Base-by-base conservation (phyloP, 30 jellyfish, hydroid and myxozoan species). In the Rhopilema esculentum region DNA sequence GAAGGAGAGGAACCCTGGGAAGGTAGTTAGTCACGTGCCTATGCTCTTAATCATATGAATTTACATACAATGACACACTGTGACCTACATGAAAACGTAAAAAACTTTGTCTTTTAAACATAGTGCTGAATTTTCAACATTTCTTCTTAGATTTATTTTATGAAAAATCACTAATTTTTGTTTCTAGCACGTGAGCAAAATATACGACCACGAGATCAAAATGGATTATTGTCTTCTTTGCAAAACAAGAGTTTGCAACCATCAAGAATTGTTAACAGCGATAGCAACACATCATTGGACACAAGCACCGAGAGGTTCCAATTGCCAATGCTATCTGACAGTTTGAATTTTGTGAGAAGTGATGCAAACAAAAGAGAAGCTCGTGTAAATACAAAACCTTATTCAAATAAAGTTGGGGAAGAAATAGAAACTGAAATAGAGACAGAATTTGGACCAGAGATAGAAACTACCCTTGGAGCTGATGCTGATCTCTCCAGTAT, bases 401-500 rank as follows among this genome's bases (percentile, higher is more conserved):
- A n/a, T n/a, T n/a, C n/a, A n/a, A n/a, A n/a, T 25, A 79, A 57
- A 19, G 67, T 79, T 0, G 30, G 80, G 0, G 89, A 63, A 23
- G 89, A 79, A 64, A 79, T 51, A 61, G 88, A 85, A 2, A 85
- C 75, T 22, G 94, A 85, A 49, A 62, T 85, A 1, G 94, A 85
- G 31, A 85, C 94, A 17, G 88, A 85, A 61, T 74, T 85, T 27
- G 94, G 94, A 25, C 84, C 88, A n/a, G 94, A 85, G 65, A 25
- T 85, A 4, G 94, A 85, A 83, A 85, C 94, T 29, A 85, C 71
- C 69, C 85, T 85, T 25, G 94, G 94, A 1, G 81, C 88, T 0
- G 94, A 85, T 66, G 94, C 88, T n/a, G 94, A 85, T 25, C 25
- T 72, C 22, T 85, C 88, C 26, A 85, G 94, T 69, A 85, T 65